Percentiles rank a stretch among this genome's conserved stretches.
These are phyloP conservation scores for Cepphus grylle DNA, from an alignment of 2,113 vertebrate species.

Conservation along the genomic window DNA sequence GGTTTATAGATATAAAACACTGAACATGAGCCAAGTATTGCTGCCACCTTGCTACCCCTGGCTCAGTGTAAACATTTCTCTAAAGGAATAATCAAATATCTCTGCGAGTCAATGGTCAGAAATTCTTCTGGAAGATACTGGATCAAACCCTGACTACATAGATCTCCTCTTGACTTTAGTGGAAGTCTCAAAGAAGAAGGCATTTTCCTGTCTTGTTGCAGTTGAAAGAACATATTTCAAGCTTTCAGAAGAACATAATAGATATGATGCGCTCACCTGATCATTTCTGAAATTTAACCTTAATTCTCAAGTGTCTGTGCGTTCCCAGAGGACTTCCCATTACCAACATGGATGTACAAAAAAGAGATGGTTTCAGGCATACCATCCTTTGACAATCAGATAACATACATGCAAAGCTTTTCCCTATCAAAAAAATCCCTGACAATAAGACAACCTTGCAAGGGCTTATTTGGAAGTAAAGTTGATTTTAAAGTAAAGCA, in stretches of 20 bases:
- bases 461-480: background rate
- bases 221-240: background rate
- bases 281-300: background rate
- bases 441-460: background rate
- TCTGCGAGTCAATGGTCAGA: background rate
- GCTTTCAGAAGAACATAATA: background rate
- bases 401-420: background rate
- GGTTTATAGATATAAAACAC: background rate
- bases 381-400: background rate
- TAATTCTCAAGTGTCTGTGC: background rate
- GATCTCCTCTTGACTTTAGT: background rate
- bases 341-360: background rate
- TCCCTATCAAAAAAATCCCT: background rate
- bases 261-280: background rate
- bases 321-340: background rate
- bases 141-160: background rate
- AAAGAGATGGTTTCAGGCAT: background rate
- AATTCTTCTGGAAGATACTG: background rate
- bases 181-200: background rate
- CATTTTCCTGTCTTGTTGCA: background rate
- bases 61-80: background rate
- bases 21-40: background rate
- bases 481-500: background rate
- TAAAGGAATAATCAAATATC: background rate
- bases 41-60: background rate